Evolutionary conservation across 37 sponge, comb jelly and placozoan species (phyloP).

Genomic region (Axinella damicornis): DNA sequence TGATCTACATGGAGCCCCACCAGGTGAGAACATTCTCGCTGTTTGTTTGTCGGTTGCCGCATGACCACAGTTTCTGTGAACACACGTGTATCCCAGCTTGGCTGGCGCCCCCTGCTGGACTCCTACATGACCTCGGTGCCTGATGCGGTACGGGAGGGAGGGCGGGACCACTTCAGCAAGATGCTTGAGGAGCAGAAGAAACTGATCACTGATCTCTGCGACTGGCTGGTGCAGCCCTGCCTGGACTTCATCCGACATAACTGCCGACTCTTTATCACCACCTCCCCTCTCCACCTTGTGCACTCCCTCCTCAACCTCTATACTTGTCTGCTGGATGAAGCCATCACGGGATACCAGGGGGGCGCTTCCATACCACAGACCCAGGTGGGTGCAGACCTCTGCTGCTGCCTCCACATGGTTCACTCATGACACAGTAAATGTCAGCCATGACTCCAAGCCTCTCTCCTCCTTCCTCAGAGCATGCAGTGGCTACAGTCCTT

Average conservation of each 20-base stretch:
- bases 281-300: slow-evolving; percentile 84
- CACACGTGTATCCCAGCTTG: no score
- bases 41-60: no score
- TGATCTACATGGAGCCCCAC: slow-evolving; percentile 95
- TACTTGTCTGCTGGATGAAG: slow-evolving; percentile 85
- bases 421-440: neutral
- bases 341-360: slow-evolving; percentile 23
- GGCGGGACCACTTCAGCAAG: no score
- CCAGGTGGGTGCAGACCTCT: slow-evolving; percentile 37
- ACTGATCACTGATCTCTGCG: slow-evolving; percentile 77
- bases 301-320: slow-evolving; percentile 79
- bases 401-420: neutral
- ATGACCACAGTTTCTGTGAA: no score
- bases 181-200: slow-evolving; percentile 61
- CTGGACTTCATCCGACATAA: slow-evolving; percentile 87
- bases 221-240: slow-evolving; percentile 91
- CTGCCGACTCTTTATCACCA: slow-evolving; percentile 87
- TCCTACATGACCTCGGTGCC: slow-evolving; percentile 87
- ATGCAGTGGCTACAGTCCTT: slow-evolving; percentile 80
- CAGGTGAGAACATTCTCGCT: slow-evolving; percentile 56
- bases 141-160: slow-evolving; percentile 73
- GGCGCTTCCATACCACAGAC: slow-evolving; percentile 30
- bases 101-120: slow-evolving; percentile 90
- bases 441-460: neutral
- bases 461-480: slow-evolving; percentile 35